Base-by-base conservation (phyloP, 2,888 invertebrate genomes). In the Aphidius colemani region DNA sequence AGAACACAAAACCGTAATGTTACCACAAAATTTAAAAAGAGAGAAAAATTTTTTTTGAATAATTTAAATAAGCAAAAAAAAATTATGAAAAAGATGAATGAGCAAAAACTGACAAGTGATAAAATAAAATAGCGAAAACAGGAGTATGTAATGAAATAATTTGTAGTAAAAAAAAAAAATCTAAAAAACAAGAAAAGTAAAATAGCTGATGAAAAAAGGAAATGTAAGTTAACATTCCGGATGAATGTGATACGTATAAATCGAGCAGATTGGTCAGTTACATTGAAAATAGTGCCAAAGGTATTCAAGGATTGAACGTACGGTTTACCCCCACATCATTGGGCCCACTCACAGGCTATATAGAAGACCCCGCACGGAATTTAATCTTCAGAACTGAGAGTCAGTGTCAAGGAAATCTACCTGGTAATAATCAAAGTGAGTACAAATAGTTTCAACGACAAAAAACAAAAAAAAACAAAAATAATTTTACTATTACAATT, bases 331-430 rank as follows among this genome's bases (percentile, higher is more conserved):
- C 76, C 75, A 74, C 75, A 56, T 70, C 68, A 69, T n/a, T 39
- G 69, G 62, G 48, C 67, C 50, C 61, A 56, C 60, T 58, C 71
- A 66, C 76, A 82, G 75, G 78, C 81, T 82, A 82, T 82, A 82
- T 79, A 82, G 82, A 79, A 80, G 81, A 78, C 80, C 74, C 67
- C 78, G 73, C 77, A 65, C 70, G 72, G 79, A 80, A 79, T 81
- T 78, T 80, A 78, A 78, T 81, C 82, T 82, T 81, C 77, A 80
- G 79, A 80, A 76, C 78, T 74, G 73, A 78, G 75, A 80, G 76
- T 78, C 79, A 79, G 78, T 79, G 79, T 80, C 78, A 79, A 74
- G 76, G 78, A 75, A 78, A 70, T 74, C 75, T 69, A 76, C 74
- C 73, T 71, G 71, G 69, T 73, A 72, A 71, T 72, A n/a, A 72